Evolutionary conservation across 2,797 vertebrate species (phyloP).

Genomic region (Lagorchestes hirsutus): DNA sequence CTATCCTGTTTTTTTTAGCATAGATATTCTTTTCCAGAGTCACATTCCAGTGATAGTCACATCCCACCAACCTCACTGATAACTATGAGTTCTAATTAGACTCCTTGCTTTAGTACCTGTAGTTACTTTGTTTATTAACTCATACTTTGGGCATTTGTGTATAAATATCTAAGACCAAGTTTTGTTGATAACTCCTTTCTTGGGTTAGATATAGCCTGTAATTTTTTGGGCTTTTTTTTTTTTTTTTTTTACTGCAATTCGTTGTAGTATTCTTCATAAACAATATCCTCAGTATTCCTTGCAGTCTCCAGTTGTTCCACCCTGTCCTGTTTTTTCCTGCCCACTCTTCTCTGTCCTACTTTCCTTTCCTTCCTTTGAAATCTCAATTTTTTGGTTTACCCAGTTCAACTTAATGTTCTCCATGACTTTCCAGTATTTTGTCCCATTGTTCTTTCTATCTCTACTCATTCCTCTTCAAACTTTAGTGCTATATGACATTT

Average conservation of each 20-base stretch:
- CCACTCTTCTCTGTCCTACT: not conserved
- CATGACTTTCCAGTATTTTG: not conserved
- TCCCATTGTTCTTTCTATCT: not conserved
- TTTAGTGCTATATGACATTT: not conserved
- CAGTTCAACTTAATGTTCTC: not conserved
- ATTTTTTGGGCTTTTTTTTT: not conserved
- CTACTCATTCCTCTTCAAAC: not conserved
- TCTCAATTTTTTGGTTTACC: not conserved
- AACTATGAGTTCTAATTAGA: not conserved
- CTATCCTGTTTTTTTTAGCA: not conserved
- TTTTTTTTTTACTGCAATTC: not conserved
- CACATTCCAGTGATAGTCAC: not conserved
- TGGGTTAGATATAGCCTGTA: not conserved
- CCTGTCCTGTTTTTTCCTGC: not conserved
- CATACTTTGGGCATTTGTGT: not conserved
- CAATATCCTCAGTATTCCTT: not conserved
- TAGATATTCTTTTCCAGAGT: not conserved
- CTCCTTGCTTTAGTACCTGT: not conserved
- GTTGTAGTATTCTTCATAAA: not conserved
- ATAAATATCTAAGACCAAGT: not conserved
- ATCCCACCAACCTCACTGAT: not conserved
- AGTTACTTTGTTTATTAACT: not conserved
- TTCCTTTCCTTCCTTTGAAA: not conserved
- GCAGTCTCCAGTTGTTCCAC: not conserved
- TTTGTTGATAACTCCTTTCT: not conserved